phyloP scores from a whole-genome alignment of 2,797 vertebrate genomes.

The Malacoctenus gilli region DNA sequence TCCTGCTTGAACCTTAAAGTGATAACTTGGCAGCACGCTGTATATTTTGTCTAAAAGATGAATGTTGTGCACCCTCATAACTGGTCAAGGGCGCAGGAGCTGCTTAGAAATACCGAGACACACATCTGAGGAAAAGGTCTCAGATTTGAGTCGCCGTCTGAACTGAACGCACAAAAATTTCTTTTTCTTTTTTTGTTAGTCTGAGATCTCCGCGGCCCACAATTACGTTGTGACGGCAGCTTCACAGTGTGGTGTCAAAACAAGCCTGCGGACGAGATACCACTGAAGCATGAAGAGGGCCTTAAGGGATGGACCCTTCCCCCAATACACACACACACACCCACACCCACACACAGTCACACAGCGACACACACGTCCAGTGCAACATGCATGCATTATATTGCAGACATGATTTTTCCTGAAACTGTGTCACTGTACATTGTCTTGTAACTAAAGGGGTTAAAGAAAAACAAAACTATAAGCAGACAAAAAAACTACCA shows the following conservation, averaged over 20 bases:
- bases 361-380: not conserved
- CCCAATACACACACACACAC: constrained; percentile 13
- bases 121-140: not conserved
- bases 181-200: not conserved
- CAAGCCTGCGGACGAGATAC: constrained; percentile 33
- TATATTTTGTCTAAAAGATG: constrained; percentile 56
- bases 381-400: not conserved
- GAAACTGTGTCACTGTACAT: constrained; percentile 30
- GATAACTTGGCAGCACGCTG: constrained; percentile 29
- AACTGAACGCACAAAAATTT: constrained; percentile 1
- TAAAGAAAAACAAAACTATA: too few species aligned
- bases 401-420: constrained; percentile 27
- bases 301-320: constrained; percentile 24
- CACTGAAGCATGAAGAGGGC: constrained; percentile 45
- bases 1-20: constrained; percentile 1
- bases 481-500: too few species aligned
- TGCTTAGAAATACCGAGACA: not conserved
- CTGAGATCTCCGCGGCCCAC: constrained; percentile 1
- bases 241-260: constrained; percentile 28
- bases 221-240: constrained; percentile 24
- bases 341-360: constrained; percentile 2
- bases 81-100: constrained; percentile 27
- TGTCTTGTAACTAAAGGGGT: not conserved
- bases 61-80: constrained; percentile 22
- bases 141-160: not conserved